A percentile compares a stretch with the other conserved stretches of the same genome.
These are phyloP conservation scores for Rhabdomys dilectus DNA, from an alignment of 2,113 vertebrate genomes.

Conservation along the genomic window DNA sequence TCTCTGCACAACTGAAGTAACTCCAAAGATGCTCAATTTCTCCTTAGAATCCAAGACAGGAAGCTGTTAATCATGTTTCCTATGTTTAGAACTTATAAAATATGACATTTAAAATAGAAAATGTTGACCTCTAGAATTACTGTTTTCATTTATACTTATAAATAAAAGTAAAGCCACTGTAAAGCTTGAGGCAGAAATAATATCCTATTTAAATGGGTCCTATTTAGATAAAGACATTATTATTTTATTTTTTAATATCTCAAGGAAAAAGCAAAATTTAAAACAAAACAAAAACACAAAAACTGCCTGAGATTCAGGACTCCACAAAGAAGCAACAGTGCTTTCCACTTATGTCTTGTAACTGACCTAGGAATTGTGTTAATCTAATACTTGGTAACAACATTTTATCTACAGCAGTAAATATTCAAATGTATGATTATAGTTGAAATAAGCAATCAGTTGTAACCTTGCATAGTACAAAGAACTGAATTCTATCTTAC, in stretches of 20 bases:
- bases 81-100: not conserved
- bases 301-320: not conserved
- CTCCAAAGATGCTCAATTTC: no score
- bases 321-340: not conserved
- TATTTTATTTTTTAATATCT: conserved; percentile 21
- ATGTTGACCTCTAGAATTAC: not conserved
- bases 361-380: not conserved
- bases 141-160: conserved; percentile 9
- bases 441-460: conserved; percentile 71
- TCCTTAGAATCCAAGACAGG: no score
- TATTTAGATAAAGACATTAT: not conserved
- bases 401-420: conserved; percentile 63
- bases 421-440: conserved; percentile 75
- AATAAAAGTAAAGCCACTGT: not conserved
- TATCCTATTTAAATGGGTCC: not conserved
- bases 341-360: conserved; percentile 50
- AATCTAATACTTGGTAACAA: not conserved
- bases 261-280: not conserved
- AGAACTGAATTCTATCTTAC: conserved; percentile 68
- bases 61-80: not conserved
- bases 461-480: conserved; percentile 71
- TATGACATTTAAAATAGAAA: not conserved
- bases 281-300: not conserved
- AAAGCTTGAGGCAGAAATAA: not conserved
- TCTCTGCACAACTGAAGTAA: no score